Base-by-base conservation (phyloP, 2,888 invertebrate genomes). In the Leptogaster cylindrica region DNA sequence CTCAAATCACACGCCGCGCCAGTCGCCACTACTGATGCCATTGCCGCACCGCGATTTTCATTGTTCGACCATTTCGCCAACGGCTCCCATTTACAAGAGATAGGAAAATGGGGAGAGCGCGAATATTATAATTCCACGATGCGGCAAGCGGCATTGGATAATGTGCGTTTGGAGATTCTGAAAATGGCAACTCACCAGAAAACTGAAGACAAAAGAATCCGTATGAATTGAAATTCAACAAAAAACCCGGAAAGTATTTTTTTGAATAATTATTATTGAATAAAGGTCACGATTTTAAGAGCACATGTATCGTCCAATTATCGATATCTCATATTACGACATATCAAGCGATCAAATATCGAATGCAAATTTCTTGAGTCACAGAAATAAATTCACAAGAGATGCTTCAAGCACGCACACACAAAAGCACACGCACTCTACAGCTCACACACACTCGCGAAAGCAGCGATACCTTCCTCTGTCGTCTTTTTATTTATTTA, bases 101-200 rank as follows among this genome's bases (percentile, higher is more conserved):
- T 52, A 31, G 31, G 28, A 31, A 52, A 51, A 52, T 18, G 52
- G 18, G 33, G 10, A 52, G 52, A 52, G 33, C 52, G 52, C 52
- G 10, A 52, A 52, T 51, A 51, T 33, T 52, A 18, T 52, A 31
- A 52, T 52, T 52, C 16, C 18, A 20, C 52, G 33, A n/a, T 16
- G 31, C 1, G 10, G 8, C 16, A n/a, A n/a, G n/a, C 36, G 36
- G 36, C 8, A 12, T 23, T 20, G 6, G 16, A 14, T 33, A 4
- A 16, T 4, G 20, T 33, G 52, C 20, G 31, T 31, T 20, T 52
- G 33, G 14, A 7, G 8, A 14, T 2, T 16, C 2, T 33, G 52
- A 28, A 51, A 51, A 51, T 51, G 51, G 51, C 51, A 52, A 20
- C n/a, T 10, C 33, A 52, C 12, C 2, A n/a, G 10, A n/a, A 27